Conservation (phyloP, 2,113 vertebrate species). For the Halcyon malimbica region DNA sequence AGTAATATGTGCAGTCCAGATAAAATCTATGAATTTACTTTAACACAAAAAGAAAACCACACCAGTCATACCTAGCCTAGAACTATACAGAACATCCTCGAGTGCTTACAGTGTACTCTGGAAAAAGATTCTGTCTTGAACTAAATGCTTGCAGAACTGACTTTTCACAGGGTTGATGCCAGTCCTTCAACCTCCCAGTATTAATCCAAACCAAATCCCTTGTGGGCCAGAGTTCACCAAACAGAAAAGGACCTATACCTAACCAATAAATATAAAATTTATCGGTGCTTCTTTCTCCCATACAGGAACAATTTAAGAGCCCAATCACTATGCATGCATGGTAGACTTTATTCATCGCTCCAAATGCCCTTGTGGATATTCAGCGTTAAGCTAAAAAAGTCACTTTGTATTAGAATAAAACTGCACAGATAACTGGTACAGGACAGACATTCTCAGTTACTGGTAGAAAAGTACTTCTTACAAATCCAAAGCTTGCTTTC, state of each 20-base stretch:
- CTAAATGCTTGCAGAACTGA: neutral
- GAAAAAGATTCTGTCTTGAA: neutral
- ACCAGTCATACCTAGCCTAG: neutral
- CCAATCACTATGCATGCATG: fast-evolving
- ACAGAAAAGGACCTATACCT: neutral
- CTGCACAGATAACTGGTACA: neutral
- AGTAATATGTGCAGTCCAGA: neutral
- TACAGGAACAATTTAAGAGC: neutral
- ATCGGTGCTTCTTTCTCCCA: neutral
- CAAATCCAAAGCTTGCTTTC: neutral
- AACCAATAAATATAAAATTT: neutral
- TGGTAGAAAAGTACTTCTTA: neutral
- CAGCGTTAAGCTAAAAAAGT: neutral
- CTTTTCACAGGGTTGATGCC: neutral
- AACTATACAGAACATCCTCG: neutral
- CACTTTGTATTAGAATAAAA: neutral
- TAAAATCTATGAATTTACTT: neutral
- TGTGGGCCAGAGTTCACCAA: neutral
- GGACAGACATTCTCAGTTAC: neutral
- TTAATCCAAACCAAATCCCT: neutral
- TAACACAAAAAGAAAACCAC: neutral
- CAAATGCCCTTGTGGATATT: neutral
- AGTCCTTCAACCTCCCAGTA: neutral
- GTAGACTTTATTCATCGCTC: neutral
- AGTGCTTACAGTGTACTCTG: neutral